Evolutionary conservation across 2,797 vertebrate species (phyloP).

Genomic region (Sciurus vulgaris): DNA sequence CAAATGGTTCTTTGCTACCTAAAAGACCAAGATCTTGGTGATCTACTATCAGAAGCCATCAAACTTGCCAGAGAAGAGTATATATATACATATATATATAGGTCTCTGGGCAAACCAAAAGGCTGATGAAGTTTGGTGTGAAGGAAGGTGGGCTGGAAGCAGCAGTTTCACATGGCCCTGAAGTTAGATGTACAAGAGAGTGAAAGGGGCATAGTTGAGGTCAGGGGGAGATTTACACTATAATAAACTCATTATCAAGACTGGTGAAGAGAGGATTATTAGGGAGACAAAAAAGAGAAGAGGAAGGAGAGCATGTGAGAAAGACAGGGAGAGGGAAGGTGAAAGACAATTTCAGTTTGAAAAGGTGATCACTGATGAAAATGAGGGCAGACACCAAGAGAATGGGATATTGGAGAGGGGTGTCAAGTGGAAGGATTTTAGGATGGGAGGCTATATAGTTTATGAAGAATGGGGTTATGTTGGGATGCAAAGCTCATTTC

Average conservation of each 20-base stretch:
- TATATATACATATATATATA: not conserved
- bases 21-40: constrained; percentile 8
- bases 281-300: constrained; percentile 3
- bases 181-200: not conserved
- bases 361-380: constrained; percentile 10
- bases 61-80: not conserved
- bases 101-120: not conserved
- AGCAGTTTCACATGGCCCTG: not conserved
- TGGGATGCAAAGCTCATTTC: not conserved
- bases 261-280: not conserved
- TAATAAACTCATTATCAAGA: not conserved
- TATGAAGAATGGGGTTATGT: not conserved
- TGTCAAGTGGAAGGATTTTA: not conserved
- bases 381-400: not conserved
- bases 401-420: not conserved
- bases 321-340: not conserved
- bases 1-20: not conserved
- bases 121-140: not conserved
- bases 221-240: not conserved
- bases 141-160: not conserved
- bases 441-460: not conserved
- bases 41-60: not conserved
- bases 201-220: not conserved
- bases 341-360: not conserved
- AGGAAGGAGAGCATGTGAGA: not conserved